Evolutionary conservation across 2,888 invertebrate species (phyloP), one percentile per base, ranked within the genome.

Genomic region (Rhagium mordax): DNA sequence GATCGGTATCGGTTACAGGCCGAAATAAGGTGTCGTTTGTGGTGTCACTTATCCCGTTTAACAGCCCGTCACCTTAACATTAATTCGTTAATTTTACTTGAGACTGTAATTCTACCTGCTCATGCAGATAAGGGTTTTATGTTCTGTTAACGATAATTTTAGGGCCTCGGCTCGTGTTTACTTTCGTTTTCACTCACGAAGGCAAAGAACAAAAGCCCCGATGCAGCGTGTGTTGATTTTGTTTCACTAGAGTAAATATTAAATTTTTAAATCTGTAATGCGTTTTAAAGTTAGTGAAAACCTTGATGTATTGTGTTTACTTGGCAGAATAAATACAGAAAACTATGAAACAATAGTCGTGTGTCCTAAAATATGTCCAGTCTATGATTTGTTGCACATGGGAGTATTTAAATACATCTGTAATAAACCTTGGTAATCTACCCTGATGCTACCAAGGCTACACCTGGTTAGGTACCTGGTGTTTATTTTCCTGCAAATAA

Each of bases 91-190:
- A 16, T 51, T 20, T 51, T 51, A 16, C 51, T 18, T 18, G 18
- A 51, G 20, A 20, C 7, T 51, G 41, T 41, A 41, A 41, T 41
- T 75, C 73, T 78, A 78, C 78, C 78, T 78, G 72, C 70, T 60
- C 60, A 13, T 62, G 70, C 53, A 76, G 74, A 71, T 74, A 71
- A 76, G 76, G 74, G 70, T 72, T 69, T 59, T 60, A 71, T 75
- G 67, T 71, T 65, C 75, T 72, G 72, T 71, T 75, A 77, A 77
- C 77, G 74, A 71, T 70, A 72, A 72, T 75, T 74, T 75, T 77
- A 68, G 62, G 57, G 66, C 21, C 59, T 24, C 51, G 7, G 70
- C 75, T 67, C 70, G 72, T 77, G 75, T 75, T 75, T 67, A 67
- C 67, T 70, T 75, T 74, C 71, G 71, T 74, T 78, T 76, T 72